Conservation (phyloP, 2,888 invertebrate genomes). For the Hypomecis atomaria region DNA sequence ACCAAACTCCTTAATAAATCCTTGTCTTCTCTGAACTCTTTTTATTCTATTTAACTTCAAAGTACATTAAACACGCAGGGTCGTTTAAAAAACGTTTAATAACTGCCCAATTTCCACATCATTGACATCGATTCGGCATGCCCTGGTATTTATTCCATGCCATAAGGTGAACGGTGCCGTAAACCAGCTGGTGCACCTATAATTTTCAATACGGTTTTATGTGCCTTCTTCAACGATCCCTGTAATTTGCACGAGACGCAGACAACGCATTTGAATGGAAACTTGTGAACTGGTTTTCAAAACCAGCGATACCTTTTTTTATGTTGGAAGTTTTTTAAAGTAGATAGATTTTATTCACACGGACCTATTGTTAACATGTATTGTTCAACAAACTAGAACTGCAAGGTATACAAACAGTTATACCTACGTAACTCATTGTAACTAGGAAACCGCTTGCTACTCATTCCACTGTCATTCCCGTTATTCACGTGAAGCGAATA, state of each 20-base stretch:
- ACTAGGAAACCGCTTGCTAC: conserved; percentile 51
- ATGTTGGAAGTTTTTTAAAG: conserved; percentile 12
- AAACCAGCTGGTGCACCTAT: conserved; percentile 45
- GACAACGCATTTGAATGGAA: conserved; percentile 1
- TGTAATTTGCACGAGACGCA: conserved; percentile 12
- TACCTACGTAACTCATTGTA: conserved; percentile 45
- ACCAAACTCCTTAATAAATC: neutral
- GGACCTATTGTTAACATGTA: conserved; percentile 11
- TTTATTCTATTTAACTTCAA: neutral
- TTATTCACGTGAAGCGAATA: conserved; percentile 42
- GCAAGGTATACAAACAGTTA: conserved; percentile 52
- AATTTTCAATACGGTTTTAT: conserved; percentile 27
- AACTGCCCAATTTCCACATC: conserved; percentile 36
- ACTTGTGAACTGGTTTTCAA: conserved; percentile 4
- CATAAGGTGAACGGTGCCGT: conserved; percentile 47
- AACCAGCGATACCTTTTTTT: conserved; percentile 13
- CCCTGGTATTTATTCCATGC: conserved; percentile 41
- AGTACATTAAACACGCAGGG: neutral
- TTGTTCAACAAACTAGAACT: conserved; percentile 35
- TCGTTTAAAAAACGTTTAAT: neutral
- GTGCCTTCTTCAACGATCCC: conserved; percentile 15
- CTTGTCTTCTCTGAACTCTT: neutral
- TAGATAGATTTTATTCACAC: conserved; percentile 12
- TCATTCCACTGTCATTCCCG: conserved; percentile 45
- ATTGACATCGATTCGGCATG: conserved; percentile 23